These are phyloP conservation scores for Eupleurogrammus muticus DNA, from an alignment of 2,797 vertebrate genomes.

Conservation along the genomic window DNA sequence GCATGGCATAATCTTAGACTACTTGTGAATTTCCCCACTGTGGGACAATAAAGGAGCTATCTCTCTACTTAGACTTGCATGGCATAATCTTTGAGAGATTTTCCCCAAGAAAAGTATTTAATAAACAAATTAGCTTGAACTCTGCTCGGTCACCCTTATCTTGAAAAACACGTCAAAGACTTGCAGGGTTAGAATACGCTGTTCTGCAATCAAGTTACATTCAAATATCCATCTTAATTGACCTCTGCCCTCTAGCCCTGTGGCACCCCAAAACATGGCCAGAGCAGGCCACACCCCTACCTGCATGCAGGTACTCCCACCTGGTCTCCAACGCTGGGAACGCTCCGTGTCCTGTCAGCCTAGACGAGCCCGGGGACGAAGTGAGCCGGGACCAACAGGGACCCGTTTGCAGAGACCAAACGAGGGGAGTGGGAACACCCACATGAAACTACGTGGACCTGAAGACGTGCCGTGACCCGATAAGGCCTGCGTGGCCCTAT, in stretches of 20 bases:
- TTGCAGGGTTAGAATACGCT: not conserved
- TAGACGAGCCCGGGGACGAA: constrained; percentile 50
- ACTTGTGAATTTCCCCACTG: too few species aligned
- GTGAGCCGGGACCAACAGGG: constrained; percentile 55
- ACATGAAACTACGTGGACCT: constrained; percentile 69
- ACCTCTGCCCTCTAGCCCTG: constrained; percentile 14
- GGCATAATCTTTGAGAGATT: too few species aligned
- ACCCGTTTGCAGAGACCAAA: constrained; percentile 25
- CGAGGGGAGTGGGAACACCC: constrained; percentile 78
- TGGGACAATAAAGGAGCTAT: too few species aligned
- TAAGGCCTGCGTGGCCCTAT: constrained; percentile 79
- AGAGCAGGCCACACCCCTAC: constrained; percentile 74
- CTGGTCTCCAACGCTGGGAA: constrained; percentile 64
- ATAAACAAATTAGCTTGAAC: not conserved
- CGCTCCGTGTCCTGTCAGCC: constrained; percentile 47
- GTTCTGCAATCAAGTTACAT: not conserved
- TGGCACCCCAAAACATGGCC: not conserved
- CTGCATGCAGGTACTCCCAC: constrained; percentile 81
- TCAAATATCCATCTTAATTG: constrained; percentile 19
- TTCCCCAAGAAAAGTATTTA: too few species aligned
- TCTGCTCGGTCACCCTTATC: constrained; percentile 4
- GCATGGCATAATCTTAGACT: too few species aligned
- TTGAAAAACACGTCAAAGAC: not conserved
- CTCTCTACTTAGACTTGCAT: too few species aligned
- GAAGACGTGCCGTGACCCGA: constrained; percentile 63